These are phyloP conservation scores for Parapsyche elsis DNA, from an alignment of 1,140 invertebrate genomes.

Conservation along the genomic window DNA sequence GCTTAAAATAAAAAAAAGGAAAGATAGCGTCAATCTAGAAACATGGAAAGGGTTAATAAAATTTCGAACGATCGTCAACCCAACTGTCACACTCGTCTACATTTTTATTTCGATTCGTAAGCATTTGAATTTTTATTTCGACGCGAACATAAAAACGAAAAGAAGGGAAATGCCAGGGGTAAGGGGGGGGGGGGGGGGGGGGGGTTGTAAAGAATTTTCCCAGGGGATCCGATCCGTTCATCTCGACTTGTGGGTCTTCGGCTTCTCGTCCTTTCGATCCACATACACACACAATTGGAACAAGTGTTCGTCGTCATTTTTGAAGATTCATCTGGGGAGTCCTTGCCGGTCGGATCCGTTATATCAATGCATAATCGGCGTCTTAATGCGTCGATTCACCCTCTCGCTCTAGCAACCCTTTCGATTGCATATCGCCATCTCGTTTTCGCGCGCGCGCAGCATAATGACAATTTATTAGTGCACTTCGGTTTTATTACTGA, in stretches of 20 bases:
- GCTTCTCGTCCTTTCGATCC: too few relatives aligned
- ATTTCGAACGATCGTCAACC: too few relatives aligned
- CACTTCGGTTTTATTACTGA: conserved; percentile 54
- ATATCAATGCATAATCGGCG: conserved; percentile 7
- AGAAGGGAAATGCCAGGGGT: too few relatives aligned
- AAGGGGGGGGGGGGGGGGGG: neutral
- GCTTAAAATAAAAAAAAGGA: too few relatives aligned
- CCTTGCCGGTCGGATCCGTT: neutral
- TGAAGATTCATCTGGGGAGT: neutral
- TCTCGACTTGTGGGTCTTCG: neutral
- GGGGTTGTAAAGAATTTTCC: conserved; percentile 1
- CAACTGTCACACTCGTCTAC: too few relatives aligned
- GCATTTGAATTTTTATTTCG: too few relatives aligned
- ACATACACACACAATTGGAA: neutral
- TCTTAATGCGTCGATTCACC: neutral
- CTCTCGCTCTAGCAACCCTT: neutral
- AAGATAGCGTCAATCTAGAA: too few relatives aligned
- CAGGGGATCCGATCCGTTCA: neutral
- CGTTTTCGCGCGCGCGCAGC: neutral
- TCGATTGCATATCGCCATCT: neutral
- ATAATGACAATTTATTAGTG: conserved; percentile 54
- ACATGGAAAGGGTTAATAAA: too few relatives aligned
- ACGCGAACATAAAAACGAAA: too few relatives aligned
- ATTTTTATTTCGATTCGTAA: too few relatives aligned
- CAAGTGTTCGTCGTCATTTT: neutral